These are phyloP conservation scores for Dorcus parallelipipedus DNA, from an alignment of 2,888 invertebrate species.

Conservation along the genomic window DNA sequence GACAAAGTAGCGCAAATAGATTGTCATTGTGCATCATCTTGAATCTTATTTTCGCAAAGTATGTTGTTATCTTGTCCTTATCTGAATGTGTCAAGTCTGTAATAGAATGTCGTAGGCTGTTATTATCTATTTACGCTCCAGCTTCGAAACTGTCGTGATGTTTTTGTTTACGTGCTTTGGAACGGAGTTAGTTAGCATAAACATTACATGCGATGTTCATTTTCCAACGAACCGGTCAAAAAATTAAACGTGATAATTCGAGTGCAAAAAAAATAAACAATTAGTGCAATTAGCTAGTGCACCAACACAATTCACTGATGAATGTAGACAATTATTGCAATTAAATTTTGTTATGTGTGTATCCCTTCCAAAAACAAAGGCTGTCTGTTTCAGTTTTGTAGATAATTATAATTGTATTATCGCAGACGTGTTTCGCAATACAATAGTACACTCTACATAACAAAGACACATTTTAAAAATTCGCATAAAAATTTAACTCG, in stretches of 20 bases:
- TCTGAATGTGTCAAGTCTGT: not conserved
- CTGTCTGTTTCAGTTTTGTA: conserved; percentile 2
- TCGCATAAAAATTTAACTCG: conserved; percentile 11
- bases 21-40: no score
- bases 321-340: no score
- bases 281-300: no score
- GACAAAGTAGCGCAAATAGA: no score
- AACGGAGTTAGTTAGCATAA: not conserved
- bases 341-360: no score
- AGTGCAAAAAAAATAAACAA: no score
- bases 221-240: not conserved
- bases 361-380: not conserved
- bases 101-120: not conserved
- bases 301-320: no score
- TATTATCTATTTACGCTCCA: not conserved
- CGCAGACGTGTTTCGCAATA: conserved; percentile 18
- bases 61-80: no score
- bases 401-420: conserved; percentile 24
- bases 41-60: no score
- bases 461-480: conserved; percentile 18
- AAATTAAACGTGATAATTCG: no score
- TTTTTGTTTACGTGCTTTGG: not conserved
- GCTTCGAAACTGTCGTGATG: not conserved
- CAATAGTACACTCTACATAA: conserved; percentile 7
- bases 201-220: no score